phyloP scores from a whole-genome alignment of 2,797 vertebrate genomes.

The Sebastes trivittatus region DNA sequence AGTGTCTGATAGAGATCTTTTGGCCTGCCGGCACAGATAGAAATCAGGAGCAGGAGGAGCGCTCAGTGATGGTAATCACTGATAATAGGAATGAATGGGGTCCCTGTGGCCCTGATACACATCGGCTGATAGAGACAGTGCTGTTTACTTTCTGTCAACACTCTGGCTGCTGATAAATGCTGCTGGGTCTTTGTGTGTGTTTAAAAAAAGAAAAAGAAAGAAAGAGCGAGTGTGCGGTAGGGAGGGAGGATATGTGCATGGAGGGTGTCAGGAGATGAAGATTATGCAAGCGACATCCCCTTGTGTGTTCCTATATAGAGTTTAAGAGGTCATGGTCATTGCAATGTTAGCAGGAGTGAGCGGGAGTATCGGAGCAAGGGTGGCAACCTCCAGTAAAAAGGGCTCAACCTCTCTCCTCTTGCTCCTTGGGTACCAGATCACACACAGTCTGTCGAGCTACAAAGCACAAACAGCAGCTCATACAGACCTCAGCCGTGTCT shows the following conservation, averaged over 20 bases:
- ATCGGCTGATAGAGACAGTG: slow-evolving; percentile 41
- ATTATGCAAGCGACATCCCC: not conserved
- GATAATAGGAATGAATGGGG: slow-evolving; percentile 55
- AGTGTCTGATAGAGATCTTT: slow-evolving; percentile 40
- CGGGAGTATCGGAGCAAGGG: not conserved
- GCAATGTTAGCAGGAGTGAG: not conserved
- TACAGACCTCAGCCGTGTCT: not conserved
- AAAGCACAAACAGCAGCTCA: not conserved
- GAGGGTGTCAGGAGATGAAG: not conserved
- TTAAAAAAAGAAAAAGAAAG: not conserved
- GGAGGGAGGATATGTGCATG: not conserved
- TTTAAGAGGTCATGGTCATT: not conserved
- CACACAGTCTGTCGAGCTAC: not conserved
- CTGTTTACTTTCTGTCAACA: slow-evolving; percentile 52
- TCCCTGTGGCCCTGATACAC: slow-evolving; percentile 46
- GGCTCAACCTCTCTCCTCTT: not conserved
- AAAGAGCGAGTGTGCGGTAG: not conserved
- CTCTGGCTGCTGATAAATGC: slow-evolving; percentile 45
- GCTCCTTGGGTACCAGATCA: not conserved
- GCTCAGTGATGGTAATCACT: slow-evolving; percentile 47
- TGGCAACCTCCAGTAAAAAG: not conserved
- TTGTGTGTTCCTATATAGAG: not conserved
- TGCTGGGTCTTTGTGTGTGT: not conserved
- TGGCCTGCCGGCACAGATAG: slow-evolving; percentile 41
- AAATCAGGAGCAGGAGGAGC: slow-evolving; percentile 47